phyloP scores from a whole-genome alignment of 2,113 vertebrate genomes.

The Procavia capensis region DNA sequence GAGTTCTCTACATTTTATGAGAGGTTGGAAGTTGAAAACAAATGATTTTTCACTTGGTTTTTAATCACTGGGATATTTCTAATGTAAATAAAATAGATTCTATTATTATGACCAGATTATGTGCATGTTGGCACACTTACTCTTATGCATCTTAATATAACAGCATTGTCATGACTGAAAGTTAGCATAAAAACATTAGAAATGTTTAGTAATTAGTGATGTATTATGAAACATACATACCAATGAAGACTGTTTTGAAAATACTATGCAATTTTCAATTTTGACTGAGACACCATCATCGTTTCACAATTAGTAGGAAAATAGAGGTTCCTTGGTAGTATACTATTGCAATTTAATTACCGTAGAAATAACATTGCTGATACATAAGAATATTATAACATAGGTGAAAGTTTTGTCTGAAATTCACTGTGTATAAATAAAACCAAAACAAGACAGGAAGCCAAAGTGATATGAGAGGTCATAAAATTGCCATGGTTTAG shows the following conservation, averaged over 20 bases:
- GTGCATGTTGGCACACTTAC: background rate
- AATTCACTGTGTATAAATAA: constrained; percentile 16
- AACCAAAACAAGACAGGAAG: constrained; percentile 33
- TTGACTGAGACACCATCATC: background rate
- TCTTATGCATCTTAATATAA: background rate
- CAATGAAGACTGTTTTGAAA: background rate
- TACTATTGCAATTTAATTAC: background rate
- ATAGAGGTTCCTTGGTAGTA: fast-evolving
- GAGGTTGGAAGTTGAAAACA: background rate
- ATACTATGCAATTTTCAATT: background rate
- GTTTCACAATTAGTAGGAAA: background rate
- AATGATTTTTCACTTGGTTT: background rate
- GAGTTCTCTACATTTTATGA: background rate
- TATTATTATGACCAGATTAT: background rate
- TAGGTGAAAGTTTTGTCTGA: background rate
- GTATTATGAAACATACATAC: background rate
- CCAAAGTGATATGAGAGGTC: background rate
- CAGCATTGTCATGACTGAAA: background rate
- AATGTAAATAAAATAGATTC: background rate
- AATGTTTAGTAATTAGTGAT: background rate
- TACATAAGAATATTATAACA: background rate
- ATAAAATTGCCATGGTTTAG: constrained; percentile 4
- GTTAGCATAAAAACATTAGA: background rate
- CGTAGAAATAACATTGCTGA: background rate
- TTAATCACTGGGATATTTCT: background rate